Base-by-base conservation (phyloP, 2,888 invertebrate genomes). In the Drosophila acutilabella region DNA sequence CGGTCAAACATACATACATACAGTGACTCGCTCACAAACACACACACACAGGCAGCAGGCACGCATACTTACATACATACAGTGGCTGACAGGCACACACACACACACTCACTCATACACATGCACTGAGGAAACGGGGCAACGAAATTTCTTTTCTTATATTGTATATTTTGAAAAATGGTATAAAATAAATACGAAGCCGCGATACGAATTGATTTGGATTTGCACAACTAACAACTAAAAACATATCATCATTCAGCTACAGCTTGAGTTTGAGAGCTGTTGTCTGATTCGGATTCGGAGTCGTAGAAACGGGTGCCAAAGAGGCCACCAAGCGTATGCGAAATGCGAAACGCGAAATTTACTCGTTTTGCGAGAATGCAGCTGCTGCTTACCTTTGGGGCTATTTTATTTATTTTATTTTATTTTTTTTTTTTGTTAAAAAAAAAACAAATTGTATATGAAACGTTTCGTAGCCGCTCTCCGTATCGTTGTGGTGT, bases 141-240 rank as follows among this genome's bases (percentile, higher is more conserved):
- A 76, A 76, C 62, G 76, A 76, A 75, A 76, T 76, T 76, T 76
- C 76, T 76, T 76, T 76, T 76, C 72, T 68, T 74, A 72, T 70
- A 64, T 74, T 74, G 45, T 44, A 57, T 53, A 47, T 56, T 48
- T 40, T 47, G 47, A 45, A 45, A 44, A 51, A 42, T 38, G 48
- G 38, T 20, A 51, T 23, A 44, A 50, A 50, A 50, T 36, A 50
- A 61, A 58, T 54, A 71, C 60, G 57, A 64, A 57, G 54, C 70
- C 70, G 47, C 74, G 60, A 56, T 66, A 52, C 51, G 59, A 73
- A 73, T 61, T 54, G 8, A 45, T 58, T 36, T 36, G 13, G 51
- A 51, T 74, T 74, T 74, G 71, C 74, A 72, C 74, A 75, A 76
- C 64, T 76, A 76, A 76, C 76, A 75, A 64, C 60, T 68, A 68